phyloP scores from a whole-genome alignment of 2,888 invertebrate genomes.

The Lampropteryx suffumata region DNA sequence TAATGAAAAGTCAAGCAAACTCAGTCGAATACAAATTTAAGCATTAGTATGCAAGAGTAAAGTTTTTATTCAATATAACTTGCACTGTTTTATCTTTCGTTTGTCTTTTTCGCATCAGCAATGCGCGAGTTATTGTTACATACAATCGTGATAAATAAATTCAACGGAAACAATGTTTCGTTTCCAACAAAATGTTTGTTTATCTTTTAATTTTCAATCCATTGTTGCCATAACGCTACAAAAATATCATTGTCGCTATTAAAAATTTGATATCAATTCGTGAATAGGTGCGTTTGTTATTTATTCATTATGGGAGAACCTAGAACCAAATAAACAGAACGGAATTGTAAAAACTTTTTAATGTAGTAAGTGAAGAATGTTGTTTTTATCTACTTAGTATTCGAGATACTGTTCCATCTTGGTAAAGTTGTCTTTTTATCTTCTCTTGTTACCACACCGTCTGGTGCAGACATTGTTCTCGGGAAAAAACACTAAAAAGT shows the following conservation, averaged over 20 bases:
- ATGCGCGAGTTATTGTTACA: slow-evolving; percentile 61
- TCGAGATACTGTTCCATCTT: slow-evolving; percentile 27
- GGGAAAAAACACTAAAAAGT: slow-evolving; percentile 32
- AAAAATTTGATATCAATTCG: slow-evolving; percentile 18
- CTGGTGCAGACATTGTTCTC: slow-evolving; percentile 23
- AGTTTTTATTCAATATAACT: slow-evolving; percentile 80
- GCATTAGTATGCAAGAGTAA: slow-evolving; percentile 80
- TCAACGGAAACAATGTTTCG: slow-evolving; percentile 32
- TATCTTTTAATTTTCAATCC: slow-evolving; percentile 44
- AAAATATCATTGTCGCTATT: slow-evolving; percentile 15
- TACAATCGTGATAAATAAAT: slow-evolving; percentile 51
- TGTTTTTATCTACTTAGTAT: slow-evolving; percentile 27
- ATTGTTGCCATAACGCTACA: slow-evolving; percentile 13
- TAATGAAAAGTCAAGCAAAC: slow-evolving; percentile 80
- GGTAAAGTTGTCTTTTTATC: slow-evolving; percentile 25
- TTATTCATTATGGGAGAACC: slow-evolving; percentile 11
- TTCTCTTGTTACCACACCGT: slow-evolving; percentile 26
- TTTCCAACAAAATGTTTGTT: slow-evolving; percentile 40
- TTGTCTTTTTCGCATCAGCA: slow-evolving; percentile 69
- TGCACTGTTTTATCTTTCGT: slow-evolving; percentile 73
- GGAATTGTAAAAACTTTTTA: slow-evolving; percentile 22
- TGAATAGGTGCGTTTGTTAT: slow-evolving; percentile 15
- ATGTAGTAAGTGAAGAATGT: slow-evolving; percentile 20
- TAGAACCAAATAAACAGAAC: slow-evolving; percentile 19
- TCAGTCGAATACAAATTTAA: slow-evolving; percentile 78